Evolutionary conservation across 2,797 vertebrate genomes (phyloP).

Genomic region (Mormyrus proboscirostris): DNA sequence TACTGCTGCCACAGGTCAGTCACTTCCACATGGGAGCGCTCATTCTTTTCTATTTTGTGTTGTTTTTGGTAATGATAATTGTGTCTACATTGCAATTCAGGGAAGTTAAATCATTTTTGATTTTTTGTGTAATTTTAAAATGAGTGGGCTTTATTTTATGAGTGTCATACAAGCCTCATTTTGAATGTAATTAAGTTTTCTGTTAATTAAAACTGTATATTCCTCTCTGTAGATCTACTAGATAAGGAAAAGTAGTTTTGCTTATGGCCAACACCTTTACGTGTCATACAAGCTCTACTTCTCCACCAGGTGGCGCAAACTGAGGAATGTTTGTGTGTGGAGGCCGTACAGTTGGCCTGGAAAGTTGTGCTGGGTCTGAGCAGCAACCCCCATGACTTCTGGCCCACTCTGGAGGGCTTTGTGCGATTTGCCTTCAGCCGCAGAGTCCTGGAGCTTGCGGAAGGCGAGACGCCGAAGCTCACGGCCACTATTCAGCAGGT

Average conservation of each 20-base stretch:
- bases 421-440: slow-evolving; percentile 71
- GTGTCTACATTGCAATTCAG: not conserved
- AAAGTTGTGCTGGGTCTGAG: slow-evolving; percentile 72
- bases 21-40: not conserved
- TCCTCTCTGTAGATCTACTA: not conserved
- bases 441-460: slow-evolving; percentile 61
- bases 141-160: not conserved
- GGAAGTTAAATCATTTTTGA: not conserved
- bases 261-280: not conserved
- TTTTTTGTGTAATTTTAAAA: not conserved
- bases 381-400: slow-evolving; percentile 85
- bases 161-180: not conserved
- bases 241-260: not conserved
- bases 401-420: slow-evolving; percentile 80
- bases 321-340: slow-evolving; percentile 68
- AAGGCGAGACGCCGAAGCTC: slow-evolving; percentile 55
- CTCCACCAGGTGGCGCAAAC: slow-evolving; percentile 59
- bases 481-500: slow-evolving; percentile 75
- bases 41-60: not conserved
- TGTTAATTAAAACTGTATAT: not conserved
- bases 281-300: not conserved
- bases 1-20: slow-evolving; percentile 72
- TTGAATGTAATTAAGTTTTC: not conserved
- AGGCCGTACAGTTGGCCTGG: slow-evolving; percentile 76
- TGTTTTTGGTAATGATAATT: not conserved